Conservation (phyloP, 1,140 invertebrate species). For the Apis cerana region DNA sequence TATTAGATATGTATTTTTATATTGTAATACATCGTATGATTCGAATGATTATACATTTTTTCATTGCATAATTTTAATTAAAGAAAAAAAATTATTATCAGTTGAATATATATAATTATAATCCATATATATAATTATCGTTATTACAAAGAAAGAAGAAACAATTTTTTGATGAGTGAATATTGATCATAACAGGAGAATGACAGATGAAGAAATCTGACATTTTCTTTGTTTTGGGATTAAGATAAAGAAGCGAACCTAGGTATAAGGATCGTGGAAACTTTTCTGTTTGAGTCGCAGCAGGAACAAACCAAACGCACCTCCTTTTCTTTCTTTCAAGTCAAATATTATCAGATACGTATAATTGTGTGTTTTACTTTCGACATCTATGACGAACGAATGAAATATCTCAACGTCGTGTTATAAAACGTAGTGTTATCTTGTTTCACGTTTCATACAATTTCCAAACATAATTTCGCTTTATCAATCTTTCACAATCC, state of each 20-base stretch:
- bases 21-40: too few species aligned
- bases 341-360: constrained; percentile 62
- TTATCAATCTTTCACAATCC: background rate
- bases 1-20: too few species aligned
- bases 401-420: background rate
- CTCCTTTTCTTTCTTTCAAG: constrained; percentile 55
- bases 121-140: background rate
- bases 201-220: constrained; percentile 61
- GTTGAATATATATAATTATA: background rate
- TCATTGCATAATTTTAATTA: background rate
- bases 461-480: background rate
- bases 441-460: constrained; percentile 22
- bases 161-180: constrained; percentile 27
- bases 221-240: constrained; percentile 66
- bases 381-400: constrained; percentile 33
- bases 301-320: constrained; percentile 67
- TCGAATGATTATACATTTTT: too few species aligned
- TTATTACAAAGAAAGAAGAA: constrained; percentile 51
- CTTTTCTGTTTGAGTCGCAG: constrained; percentile 57
- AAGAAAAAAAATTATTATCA: background rate
- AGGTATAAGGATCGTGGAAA: constrained; percentile 37
- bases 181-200: constrained; percentile 39
- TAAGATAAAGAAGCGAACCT: constrained; percentile 58
- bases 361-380: constrained; percentile 49
- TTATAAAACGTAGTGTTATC: background rate